Evolutionary conservation across 2,113 vertebrate species (phyloP), one percentile per base, ranked within the genome.

Genomic region (Mormyrus iriodes): DNA sequence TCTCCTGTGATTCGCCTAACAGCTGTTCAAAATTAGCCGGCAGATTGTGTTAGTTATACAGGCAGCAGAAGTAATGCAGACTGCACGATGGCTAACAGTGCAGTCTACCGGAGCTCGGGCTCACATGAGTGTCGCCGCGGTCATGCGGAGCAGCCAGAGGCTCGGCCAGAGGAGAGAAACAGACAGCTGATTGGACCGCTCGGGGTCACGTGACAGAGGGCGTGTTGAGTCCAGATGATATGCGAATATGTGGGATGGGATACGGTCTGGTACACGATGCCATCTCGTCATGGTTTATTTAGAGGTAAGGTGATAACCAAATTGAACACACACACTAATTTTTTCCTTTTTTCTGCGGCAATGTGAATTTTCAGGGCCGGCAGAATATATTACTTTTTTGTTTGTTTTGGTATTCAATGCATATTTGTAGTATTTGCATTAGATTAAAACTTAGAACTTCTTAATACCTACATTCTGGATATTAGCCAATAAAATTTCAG

Each of bases 11-110:
- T 90, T 83, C 90, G 88, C 91, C 87, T 92, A 94, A 95, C 96
- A 95, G 94, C 95, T 96, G 96, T 94, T 95, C 91, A 94, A 94
- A 95, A 95, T 95, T 94, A 95, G 94, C 94, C 93, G 92, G 94
- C 95, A 96, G 94, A 95, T 94, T 95, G 94, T 93, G 95, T 95
- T 94, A 95, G 94, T 96, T 94, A 95, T 92, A 94, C 92, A 88
- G 89, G 89, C 90, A 92, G 92, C 92, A 91, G 92, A 88, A 95
- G 93, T 88, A 93, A 93, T 93, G 93, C 93, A 94, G 93, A 94
- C 95, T 92, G 89, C 93, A 93, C 91, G 55, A 89, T 88, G 92
- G 93, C 92, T 92, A 91, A 91, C 92, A 91, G 82, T 91, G 93
- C 95, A 94, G 92, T 94, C 94, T 95, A 94, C 93, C 94, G 91